Percentiles rank a stretch among this genome's conserved stretches.
phyloP scores from a whole-genome alignment of 2,888 invertebrate species.

The Hyposoter didymator region DNA sequence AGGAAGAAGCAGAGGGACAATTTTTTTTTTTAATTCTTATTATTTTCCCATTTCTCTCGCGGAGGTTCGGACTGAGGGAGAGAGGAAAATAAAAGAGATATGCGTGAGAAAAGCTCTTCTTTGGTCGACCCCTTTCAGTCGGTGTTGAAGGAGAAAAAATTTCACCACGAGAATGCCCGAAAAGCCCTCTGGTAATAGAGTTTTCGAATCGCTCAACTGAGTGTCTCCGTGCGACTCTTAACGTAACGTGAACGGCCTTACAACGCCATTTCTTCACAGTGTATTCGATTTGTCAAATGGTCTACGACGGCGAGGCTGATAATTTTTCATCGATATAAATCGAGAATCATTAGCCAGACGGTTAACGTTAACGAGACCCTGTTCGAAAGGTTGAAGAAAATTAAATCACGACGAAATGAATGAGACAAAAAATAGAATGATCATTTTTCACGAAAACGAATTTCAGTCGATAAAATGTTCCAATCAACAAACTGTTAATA shows the following conservation, averaged over 20 bases:
- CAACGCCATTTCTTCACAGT: neutral
- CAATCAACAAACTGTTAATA: no score
- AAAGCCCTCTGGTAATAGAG: constrained; percentile 56
- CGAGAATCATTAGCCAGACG: neutral
- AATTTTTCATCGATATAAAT: constrained; percentile 44
- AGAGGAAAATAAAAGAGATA: constrained; percentile 7
- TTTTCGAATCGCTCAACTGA: neutral
- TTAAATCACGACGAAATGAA: neutral
- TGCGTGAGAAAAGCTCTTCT: constrained; percentile 3
- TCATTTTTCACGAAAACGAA: neutral
- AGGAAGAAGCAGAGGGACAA: constrained; percentile 26
- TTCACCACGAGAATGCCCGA: constrained; percentile 13
- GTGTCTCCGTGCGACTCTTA: neutral
- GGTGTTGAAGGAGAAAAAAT: constrained; percentile 47
- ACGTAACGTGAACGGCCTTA: constrained; percentile 5
- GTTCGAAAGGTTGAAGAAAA: neutral
- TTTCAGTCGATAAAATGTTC: neutral
- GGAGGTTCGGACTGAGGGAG: neutral
- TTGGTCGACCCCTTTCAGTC: constrained; percentile 3
- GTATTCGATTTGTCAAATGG: constrained; percentile 31
- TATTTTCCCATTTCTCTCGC: neutral
- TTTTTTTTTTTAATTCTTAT: neutral
- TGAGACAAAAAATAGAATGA: neutral
- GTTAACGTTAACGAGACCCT: neutral
- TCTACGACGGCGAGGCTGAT: constrained; percentile 25